These are phyloP conservation scores for Brevimyrus niger DNA, from an alignment of 2,113 vertebrate species.

Conservation along the genomic window DNA sequence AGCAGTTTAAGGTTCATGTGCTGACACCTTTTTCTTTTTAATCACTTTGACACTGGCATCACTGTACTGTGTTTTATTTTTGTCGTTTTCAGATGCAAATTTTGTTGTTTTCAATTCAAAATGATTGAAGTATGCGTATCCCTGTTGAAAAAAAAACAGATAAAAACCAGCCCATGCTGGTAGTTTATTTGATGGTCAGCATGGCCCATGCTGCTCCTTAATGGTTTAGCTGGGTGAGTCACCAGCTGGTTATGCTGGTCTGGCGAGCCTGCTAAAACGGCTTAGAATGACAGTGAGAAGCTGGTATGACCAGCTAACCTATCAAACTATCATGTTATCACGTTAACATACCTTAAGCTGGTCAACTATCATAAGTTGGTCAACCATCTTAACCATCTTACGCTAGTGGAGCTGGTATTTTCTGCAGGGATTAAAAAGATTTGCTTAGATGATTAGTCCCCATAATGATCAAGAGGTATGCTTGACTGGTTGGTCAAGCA, in stretches of 20 bases:
- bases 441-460: neutral
- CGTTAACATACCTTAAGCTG: neutral
- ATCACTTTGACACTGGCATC: neutral
- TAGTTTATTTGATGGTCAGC: neutral
- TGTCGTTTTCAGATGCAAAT: neutral
- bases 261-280: neutral
- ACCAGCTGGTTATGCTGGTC: neutral
- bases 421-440: neutral
- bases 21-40: neutral
- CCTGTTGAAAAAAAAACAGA: neutral
- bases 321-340: neutral
- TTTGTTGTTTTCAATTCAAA: neutral
- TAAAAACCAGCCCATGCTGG: neutral
- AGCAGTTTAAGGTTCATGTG: conserved; percentile 80
- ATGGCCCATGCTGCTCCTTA: neutral
- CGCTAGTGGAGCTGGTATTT: neutral
- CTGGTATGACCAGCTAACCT: neutral
- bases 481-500: neutral
- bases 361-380: neutral
- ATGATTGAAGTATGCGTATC: neutral
- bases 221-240: neutral
- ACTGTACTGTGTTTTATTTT: neutral
- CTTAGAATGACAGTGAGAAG: neutral
- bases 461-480: neutral
- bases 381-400: neutral